Evolutionary conservation across 1,140 invertebrate species (phyloP).

Genomic region (Steinernema feltiae): DNA sequence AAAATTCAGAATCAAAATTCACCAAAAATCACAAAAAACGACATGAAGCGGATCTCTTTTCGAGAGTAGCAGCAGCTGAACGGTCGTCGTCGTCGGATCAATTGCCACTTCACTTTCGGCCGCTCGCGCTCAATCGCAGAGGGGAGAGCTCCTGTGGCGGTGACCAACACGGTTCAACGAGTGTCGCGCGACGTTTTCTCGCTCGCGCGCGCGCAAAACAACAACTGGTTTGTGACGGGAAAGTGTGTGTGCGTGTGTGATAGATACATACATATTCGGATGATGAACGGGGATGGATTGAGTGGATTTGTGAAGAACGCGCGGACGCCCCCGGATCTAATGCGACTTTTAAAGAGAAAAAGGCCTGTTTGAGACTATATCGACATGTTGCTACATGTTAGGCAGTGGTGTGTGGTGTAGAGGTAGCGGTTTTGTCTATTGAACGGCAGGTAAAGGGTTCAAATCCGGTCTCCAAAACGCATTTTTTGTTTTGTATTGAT

Average conservation of each 20-base stretch:
- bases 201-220: not conserved
- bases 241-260: not conserved
- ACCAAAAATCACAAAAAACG: not conserved
- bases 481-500: too few relatives aligned
- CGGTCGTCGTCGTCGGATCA: not conserved
- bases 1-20: not conserved
- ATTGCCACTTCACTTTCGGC: slow-evolving; percentile 10
- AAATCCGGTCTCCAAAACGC: too few relatives aligned
- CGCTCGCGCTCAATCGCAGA: not conserved
- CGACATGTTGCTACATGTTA: too few relatives aligned
- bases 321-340: too few relatives aligned
- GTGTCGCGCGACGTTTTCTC: not conserved
- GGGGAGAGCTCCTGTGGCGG: not conserved
- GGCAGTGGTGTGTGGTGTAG: too few relatives aligned
- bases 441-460: too few relatives aligned
- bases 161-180: slow-evolving; percentile 13
- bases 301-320: not conserved
- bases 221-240: slow-evolving; percentile 15
- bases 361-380: too few relatives aligned
- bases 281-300: not conserved
- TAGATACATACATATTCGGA: slow-evolving; percentile 13
- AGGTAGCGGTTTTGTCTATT: too few relatives aligned
- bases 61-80: not conserved
- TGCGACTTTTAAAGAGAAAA: too few relatives aligned
- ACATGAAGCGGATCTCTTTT: not conserved